Base-by-base conservation (phyloP, 2,797 vertebrate species). In the Propithecus perrieri region DNA sequence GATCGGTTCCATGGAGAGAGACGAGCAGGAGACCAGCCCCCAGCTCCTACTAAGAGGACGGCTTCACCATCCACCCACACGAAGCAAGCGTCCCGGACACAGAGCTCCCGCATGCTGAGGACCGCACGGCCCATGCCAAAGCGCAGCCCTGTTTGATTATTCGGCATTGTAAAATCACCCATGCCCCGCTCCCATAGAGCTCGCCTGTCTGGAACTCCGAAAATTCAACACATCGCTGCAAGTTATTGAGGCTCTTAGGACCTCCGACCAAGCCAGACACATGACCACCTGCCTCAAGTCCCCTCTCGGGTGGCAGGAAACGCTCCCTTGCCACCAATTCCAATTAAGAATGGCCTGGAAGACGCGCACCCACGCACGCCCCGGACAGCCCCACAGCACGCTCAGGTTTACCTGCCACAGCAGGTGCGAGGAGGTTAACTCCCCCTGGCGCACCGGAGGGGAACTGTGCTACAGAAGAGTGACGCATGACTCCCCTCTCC, bases 361-460 rank as follows among this genome's bases (percentile, higher is more conserved):
- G 43, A 33, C 15, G 30, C 24, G 28, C 20, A 41, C 8, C 8
- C 22, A 24, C 0, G 0, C 9, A 15, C 0, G 0, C 41, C 33
- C 33, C 3, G 26, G 26, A 38, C 12, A 22, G 53, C 11, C 59
- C 38, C 48, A 50, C 41, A 28, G 67, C 79, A 84, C 72, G 33
- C 53, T 48, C 75, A 2, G 74, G 71, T 41, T 72, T 50, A 46
- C 28, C 75, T 15, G 43, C 17, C 30, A 15, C 2, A 17, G 71
- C 59, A 91, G 59, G 75, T 74, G 2, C 2, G 0, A 48, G 57
- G 26, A 85, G 13, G 78, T 3, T 10, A 38, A 53, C 38, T 33
- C 84, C 55, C 81, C 59, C 53, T 43, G 50, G 38, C n/a, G 71
- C 41, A 85, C 55, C 8, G 41, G 59, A 74, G n/a, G 72, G 53